Evolutionary conservation across 2,797 vertebrate genomes (phyloP), one percentile per base, ranked within the genome.

Genomic region (Streptopelia turtur): DNA sequence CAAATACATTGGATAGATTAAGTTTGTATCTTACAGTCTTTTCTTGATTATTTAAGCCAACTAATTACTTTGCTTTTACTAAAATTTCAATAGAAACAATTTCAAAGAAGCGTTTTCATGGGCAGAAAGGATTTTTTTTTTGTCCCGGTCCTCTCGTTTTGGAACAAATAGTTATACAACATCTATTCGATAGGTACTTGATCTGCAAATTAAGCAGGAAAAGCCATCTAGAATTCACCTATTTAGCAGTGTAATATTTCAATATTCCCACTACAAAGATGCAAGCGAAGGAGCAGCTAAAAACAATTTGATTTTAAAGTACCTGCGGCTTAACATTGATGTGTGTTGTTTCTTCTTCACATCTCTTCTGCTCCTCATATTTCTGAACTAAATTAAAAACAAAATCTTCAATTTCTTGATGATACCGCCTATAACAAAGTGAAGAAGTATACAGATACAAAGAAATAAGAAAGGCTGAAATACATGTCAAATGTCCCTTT

Each of bases 371-470:
- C 61, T 98, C 98, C 90, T 99, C 98, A 7, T 99, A 98, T 94
- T 98, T 99, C 90, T 98, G 97, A 96, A 99, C 98, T 94, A 99
- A 98, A 95, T 82, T 97, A 95, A 97, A 98, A 95, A 99, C 94
- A 97, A 98, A 98, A 91, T 99, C 99, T 97, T 99, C 99, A 93
- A 99, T 98, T 98, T 99, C 99, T 97, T 99, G 99, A 96, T 99
- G 99, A 95, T 98, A 99, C 22, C 98, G 98, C 97, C 99, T 99
- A 89, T 23, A 60, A 56, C 28, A 57, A 61, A 95, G 69, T 4
- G 18, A 94, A 57, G 92, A 83, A 84, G 87, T 21, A 16, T 2
- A 91, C n/a, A 96, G 75, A 95, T 49, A 72, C 25, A 9, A 89
- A 91, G 15, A 69, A 15, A n/a, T 39, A 11, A 83, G 41, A 16